Evolutionary conservation across 2,113 vertebrate species (phyloP).

Genomic region (Paramisgurnus dabryanus): DNA sequence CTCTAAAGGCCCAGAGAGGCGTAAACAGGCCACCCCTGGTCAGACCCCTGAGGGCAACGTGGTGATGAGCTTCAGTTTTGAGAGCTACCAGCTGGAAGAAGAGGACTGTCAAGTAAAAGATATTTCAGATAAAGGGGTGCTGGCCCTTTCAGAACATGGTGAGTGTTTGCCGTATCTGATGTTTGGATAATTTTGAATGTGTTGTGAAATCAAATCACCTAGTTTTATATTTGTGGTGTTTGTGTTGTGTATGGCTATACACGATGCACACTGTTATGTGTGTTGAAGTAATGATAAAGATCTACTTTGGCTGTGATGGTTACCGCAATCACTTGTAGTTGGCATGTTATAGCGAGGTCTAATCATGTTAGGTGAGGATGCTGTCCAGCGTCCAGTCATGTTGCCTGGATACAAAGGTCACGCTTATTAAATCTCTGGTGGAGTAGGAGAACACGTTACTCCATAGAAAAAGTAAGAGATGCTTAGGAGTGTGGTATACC

Average conservation of each 20-base stretch:
- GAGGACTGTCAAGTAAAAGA: slow-evolving; percentile 77
- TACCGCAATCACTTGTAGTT: slow-evolving; percentile 29
- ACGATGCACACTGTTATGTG: not conserved
- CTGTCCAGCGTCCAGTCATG: slow-evolving; percentile 32
- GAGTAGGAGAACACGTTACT: slow-evolving; percentile 37
- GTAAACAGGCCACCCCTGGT: slow-evolving; percentile 75
- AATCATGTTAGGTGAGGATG: slow-evolving; percentile 55
- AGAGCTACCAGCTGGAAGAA: slow-evolving; percentile 91
- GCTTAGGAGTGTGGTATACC: not conserved
- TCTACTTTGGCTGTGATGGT: slow-evolving; percentile 9
- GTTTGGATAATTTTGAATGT: not conserved
- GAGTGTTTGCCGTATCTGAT: slow-evolving; percentile 56
- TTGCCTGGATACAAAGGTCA: slow-evolving; percentile 66
- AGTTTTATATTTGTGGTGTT: not conserved
- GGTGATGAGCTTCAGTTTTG: slow-evolving; percentile 92
- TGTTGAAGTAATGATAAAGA: not conserved
- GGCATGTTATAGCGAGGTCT: slow-evolving; percentile 39
- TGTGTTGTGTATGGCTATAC: not conserved
- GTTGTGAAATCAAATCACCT: not conserved
- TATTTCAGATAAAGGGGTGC: slow-evolving; percentile 78
- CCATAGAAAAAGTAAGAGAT: not conserved
- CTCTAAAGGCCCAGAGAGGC: slow-evolving; percentile 77
- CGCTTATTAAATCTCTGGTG: slow-evolving; percentile 59
- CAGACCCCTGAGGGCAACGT: slow-evolving; percentile 79
- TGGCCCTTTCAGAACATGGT: slow-evolving; percentile 86